phyloP scores from a whole-genome alignment of 2,888 invertebrate species.

The Tetanocera ferruginea region DNA sequence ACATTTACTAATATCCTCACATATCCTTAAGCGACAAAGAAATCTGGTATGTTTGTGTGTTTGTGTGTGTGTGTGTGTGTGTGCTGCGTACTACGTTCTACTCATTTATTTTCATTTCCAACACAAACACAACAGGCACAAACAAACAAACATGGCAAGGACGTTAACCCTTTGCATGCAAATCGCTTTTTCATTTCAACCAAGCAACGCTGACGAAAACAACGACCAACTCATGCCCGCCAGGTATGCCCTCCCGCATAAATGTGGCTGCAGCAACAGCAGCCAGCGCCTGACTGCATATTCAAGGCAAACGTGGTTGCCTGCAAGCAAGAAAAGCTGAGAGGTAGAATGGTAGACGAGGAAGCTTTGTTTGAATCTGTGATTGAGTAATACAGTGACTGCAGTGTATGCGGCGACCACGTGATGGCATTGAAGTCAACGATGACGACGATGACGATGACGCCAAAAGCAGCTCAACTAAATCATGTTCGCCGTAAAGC shows the following conservation, averaged over 20 bases:
- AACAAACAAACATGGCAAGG: conserved; percentile 23
- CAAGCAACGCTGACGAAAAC: background rate
- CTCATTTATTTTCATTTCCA: conserved; percentile 29
- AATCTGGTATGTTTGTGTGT: conserved; percentile 16
- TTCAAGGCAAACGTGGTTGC: conserved; percentile 17
- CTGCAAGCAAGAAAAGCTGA: background rate
- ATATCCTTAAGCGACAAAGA: conserved; percentile 25
- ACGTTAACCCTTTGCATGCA: conserved; percentile 44
- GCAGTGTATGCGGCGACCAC: background rate
- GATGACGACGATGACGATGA: background rate
- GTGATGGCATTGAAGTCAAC: background rate
- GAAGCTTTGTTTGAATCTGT: conserved; percentile 26
- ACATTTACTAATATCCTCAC: conserved; percentile 27
- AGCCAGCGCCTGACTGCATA: background rate
- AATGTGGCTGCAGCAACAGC: background rate
- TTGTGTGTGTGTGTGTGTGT: conserved; percentile 13
- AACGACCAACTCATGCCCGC: background rate
- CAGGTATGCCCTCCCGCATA: background rate
- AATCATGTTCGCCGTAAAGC: background rate
- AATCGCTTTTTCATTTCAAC: conserved; percentile 22
- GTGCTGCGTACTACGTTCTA: background rate
- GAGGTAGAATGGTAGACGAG: background rate
- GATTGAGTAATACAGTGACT: conserved; percentile 22
- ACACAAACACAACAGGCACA: background rate
- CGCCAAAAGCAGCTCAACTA: background rate